Evolutionary conservation across 2,888 invertebrate species (phyloP).

Genomic region (Himalopsyche anomala): DNA sequence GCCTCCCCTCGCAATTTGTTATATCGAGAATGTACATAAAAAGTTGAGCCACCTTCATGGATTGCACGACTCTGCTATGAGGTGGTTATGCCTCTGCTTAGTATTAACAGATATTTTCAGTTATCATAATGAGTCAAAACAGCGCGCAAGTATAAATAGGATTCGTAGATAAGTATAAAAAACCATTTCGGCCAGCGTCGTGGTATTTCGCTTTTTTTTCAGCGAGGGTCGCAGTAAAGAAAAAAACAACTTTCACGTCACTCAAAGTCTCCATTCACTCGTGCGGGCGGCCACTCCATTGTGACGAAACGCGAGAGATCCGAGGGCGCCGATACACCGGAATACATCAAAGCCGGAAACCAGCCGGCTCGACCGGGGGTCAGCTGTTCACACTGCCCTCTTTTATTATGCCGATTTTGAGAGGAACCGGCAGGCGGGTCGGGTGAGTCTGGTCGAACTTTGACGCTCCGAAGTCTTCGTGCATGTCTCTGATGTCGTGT

Average conservation of each 20-base stretch:
- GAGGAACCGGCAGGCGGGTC: constrained; percentile 33
- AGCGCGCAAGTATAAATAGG: too few relatives aligned
- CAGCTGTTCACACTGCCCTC: constrained; percentile 53
- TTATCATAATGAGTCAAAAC: too few relatives aligned
- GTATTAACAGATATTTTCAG: too few relatives aligned
- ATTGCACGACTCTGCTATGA: too few relatives aligned
- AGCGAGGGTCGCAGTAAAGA: not conserved
- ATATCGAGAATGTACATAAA: too few relatives aligned
- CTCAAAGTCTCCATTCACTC: constrained; percentile 19
- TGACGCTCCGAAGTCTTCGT: constrained; percentile 66
- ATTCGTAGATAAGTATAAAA: not conserved
- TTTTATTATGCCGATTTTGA: constrained; percentile 51
- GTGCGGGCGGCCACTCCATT: not conserved
- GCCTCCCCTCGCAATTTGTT: too few relatives aligned
- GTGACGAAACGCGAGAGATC: not conserved
- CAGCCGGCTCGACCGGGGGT: constrained; percentile 1
- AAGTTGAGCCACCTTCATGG: too few relatives aligned
- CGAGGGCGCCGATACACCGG: not conserved
- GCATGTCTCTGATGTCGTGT: constrained; percentile 68
- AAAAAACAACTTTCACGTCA: not conserved
- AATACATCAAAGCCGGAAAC: constrained; percentile 9
- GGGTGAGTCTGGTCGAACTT: constrained; percentile 19
- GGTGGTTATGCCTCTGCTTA: too few relatives aligned
- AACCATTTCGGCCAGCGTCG: not conserved
- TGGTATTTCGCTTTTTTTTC: not conserved